A percentile compares a stretch with the other conserved stretches of the same genome.
Evolutionary conservation across 1,140 invertebrate genomes (phyloP).

Genomic region (Drosophila kanapiae): DNA sequence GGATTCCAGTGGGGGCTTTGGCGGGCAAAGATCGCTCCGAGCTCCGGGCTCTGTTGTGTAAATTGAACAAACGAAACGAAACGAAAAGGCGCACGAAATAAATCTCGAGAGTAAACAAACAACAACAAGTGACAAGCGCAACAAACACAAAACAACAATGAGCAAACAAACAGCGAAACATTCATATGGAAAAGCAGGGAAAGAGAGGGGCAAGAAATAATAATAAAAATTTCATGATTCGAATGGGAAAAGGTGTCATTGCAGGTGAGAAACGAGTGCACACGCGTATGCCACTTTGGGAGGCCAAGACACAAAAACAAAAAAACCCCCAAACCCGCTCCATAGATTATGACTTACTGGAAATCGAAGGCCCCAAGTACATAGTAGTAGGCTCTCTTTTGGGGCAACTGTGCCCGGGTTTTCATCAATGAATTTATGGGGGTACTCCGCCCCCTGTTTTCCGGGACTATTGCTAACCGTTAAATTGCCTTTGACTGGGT

Average conservation of each 20-base stretch:
- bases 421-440: conserved; percentile 82
- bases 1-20: background rate
- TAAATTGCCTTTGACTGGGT: conserved; percentile 6
- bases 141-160: conserved; percentile 35
- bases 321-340: conserved; percentile 3
- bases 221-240: conserved; percentile 64
- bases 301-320: conserved; percentile 5
- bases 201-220: conserved; percentile 19
- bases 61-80: conserved; percentile 63
- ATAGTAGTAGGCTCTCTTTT: conserved; percentile 12
- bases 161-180: conserved; percentile 29
- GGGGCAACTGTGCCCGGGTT: conserved; percentile 36
- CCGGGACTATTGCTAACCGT: background rate
- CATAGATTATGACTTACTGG: conserved; percentile 21
- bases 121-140: conserved; percentile 35
- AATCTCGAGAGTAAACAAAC: conserved; percentile 62
- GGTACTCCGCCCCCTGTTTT: conserved; percentile 6
- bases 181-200: conserved; percentile 18
- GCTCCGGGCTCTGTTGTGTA: conserved; percentile 24
- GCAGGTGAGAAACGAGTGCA: conserved; percentile 82
- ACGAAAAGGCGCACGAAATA: conserved; percentile 55
- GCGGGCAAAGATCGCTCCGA: conserved; percentile 14
- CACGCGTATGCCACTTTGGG: conserved; percentile 55
- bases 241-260: conserved; percentile 71
- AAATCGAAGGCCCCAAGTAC: conserved; percentile 12